Conservation (phyloP, 2,113 vertebrate species). For the Terrapene triunguis region DNA sequence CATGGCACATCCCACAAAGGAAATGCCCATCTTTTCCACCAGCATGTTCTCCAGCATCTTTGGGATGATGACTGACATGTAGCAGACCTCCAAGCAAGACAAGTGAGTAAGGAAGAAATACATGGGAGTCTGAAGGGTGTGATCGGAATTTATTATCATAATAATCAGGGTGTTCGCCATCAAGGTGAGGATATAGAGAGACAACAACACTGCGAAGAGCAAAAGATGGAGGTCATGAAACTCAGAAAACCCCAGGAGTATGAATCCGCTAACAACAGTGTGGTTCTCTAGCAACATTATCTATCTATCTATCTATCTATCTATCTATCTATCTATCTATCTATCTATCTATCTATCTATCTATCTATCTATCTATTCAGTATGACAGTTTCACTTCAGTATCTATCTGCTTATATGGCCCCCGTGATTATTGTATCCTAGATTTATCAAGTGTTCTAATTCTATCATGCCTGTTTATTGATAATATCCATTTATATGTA, state of each 20-base stretch:
- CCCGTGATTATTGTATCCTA: no score
- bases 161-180: constrained; percentile 41
- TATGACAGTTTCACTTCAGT: no score
- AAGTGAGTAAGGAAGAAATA: constrained; percentile 64
- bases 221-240: not conserved
- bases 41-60: constrained; percentile 56
- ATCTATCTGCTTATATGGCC: no score
- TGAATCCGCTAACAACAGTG: constrained; percentile 27
- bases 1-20: constrained; percentile 26
- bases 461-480: no score
- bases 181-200: constrained; percentile 31
- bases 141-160: not conserved
- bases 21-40: constrained; percentile 32
- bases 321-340: not conserved
- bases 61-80: constrained; percentile 29
- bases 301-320: not conserved
- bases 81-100: constrained; percentile 59
- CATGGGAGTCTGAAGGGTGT: constrained; percentile 22
- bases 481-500: no score
- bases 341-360: not conserved
- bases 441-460: no score
- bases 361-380: not conserved
- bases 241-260: constrained; percentile 33
- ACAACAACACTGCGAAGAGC: constrained; percentile 36
- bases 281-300: constrained; percentile 12